Conservation (phyloP, 1,140 invertebrate species). For the Ladona fulva region DNA sequence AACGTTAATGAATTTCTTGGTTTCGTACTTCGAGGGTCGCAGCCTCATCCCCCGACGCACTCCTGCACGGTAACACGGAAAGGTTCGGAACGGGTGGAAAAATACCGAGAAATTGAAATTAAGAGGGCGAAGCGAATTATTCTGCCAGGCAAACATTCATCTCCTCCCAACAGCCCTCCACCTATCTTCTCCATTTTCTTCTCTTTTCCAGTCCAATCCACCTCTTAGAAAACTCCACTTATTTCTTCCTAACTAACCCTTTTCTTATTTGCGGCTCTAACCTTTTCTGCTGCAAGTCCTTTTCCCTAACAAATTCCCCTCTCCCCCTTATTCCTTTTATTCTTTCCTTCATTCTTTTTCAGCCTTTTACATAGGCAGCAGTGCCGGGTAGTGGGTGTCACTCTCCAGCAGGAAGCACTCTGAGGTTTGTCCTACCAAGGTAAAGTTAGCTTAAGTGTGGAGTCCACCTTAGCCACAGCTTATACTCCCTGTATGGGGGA, state of each 20-base stretch:
- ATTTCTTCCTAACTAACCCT: neutral
- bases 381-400: too few species aligned
- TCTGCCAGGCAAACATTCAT: neutral
- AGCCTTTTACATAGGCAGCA: too few species aligned
- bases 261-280: neutral
- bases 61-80: neutral
- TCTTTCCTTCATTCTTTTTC: neutral
- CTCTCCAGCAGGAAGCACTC: too few species aligned
- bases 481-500: too few species aligned
- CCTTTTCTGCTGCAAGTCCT: neutral
- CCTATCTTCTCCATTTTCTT: too few species aligned
- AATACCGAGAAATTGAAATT: too few species aligned
- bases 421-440: too few species aligned
- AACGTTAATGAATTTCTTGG: neutral
- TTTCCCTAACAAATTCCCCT: neutral
- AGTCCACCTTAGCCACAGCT: too few species aligned
- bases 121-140: neutral
- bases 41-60: neutral
- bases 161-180: too few species aligned
- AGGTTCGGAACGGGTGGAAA: neutral
- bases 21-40: neutral
- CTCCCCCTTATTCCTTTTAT: neutral
- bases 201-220: neutral
- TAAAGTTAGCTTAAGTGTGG: too few species aligned
- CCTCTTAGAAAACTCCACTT: neutral